Evolutionary conservation across 2,888 invertebrate species (phyloP), one percentile per base, ranked within the genome.

Genomic region (Pandemis cinnamomeana): DNA sequence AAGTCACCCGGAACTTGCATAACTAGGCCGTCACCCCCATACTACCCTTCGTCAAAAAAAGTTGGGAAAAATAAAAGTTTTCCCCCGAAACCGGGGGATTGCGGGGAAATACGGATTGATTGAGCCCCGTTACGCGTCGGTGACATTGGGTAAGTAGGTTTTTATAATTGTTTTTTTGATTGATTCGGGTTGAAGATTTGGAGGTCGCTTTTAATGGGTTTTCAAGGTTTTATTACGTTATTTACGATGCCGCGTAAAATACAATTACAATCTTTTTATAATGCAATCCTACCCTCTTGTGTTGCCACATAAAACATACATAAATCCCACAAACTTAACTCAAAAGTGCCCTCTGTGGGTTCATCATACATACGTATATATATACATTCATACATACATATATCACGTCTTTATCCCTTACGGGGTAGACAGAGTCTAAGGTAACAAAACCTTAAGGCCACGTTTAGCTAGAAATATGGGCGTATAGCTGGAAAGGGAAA

Each of bases 11-110:
- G 77, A 75, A 80, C 78, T 78, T 77, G 10, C 48, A 70, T 71
- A 87, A 86, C 80, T 85, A 83, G 84, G 86, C 81, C 83, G 82
- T 77, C 78, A 81, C 79, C 75, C 70, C 70, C 73, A 68, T 51
- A 64, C 63, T 64, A 69, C 86, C 90, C 89, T 90, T 85, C 90
- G 88, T 91, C 91, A 91, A 89, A 90, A 88, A 90, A 89, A 86
- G 80, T 83, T 81, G 77, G 70, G 79, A 80, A 83, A 90, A 90
- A 36, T 89, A 89, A 90, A 91, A 87, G 82, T 89, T 87, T 86
- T 80, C 77, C 75, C 78, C 76, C 27, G 27, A 77, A 78, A 80
- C 80, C 80, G 76, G 80, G 81, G 83, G 80, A 79, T 80, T 79
- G 83, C 81, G 82, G 80, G 82, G 83, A 86, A 84, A 87, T 86